These are phyloP conservation scores for Macropus fuliginosus DNA, from an alignment of 2,797 vertebrate species.

Conservation along the genomic window DNA sequence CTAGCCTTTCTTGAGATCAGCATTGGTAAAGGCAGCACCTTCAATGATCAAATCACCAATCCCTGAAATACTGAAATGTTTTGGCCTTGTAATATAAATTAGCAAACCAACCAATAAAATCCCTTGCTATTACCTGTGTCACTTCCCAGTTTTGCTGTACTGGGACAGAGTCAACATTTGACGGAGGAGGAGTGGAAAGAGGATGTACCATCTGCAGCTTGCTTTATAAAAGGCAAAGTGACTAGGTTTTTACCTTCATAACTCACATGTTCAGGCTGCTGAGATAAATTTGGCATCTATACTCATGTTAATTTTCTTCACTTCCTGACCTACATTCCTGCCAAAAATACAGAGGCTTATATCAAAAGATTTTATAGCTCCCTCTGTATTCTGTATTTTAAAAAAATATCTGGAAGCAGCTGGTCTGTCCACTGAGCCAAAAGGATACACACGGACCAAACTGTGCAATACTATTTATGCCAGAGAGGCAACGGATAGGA, in stretches of 20 bases:
- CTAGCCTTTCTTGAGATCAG: not conserved
- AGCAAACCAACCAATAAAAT: not conserved
- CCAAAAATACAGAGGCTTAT: constrained; percentile 21
- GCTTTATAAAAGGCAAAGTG: not conserved
- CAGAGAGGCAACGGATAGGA: not conserved
- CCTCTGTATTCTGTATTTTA: not conserved
- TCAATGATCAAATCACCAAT: not conserved
- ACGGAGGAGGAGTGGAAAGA: not conserved
- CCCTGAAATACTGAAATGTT: not conserved
- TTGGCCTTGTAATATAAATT: not conserved
- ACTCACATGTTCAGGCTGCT: not conserved
- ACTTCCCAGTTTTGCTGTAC: not conserved
- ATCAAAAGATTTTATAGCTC: not conserved
- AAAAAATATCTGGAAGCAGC: constrained; percentile 6
- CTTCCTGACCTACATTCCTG: not conserved
- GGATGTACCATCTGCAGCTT: not conserved
- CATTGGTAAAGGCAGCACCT: not conserved
- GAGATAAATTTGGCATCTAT: constrained; percentile 8
- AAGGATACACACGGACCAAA: not conserved
- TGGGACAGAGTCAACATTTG: not conserved
- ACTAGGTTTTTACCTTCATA: not conserved
- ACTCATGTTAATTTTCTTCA: constrained; percentile 19
- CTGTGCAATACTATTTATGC: not conserved
- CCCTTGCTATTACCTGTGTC: not conserved
- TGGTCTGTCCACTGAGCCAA: not conserved